phyloP scores from a whole-genome alignment of 2,888 invertebrate genomes.

The Seladonia tumulorum region DNA sequence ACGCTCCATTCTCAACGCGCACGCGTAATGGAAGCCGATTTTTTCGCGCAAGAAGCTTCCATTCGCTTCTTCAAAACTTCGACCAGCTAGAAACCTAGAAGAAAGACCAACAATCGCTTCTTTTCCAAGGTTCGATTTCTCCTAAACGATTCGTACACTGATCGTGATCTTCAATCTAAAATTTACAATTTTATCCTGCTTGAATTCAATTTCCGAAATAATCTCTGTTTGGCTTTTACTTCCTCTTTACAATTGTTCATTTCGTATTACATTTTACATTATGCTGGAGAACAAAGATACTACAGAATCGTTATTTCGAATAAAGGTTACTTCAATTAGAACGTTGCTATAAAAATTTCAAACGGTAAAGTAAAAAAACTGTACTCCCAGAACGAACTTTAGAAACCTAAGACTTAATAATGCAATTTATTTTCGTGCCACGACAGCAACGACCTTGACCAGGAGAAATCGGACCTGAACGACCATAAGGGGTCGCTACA shows the following conservation, averaged over 20 bases:
- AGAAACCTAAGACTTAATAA: too few relatives aligned
- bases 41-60: constrained; percentile 27
- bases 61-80: constrained; percentile 27
- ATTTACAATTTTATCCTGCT: neutral
- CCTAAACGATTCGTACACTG: neutral
- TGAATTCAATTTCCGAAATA: neutral
- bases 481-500: constrained; percentile 40
- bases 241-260: too few relatives aligned
- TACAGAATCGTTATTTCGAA: neutral
- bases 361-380: too few relatives aligned
- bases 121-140: constrained; percentile 31
- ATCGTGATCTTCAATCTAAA: neutral
- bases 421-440: neutral
- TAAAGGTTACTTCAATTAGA: neutral
- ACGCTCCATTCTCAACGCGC: constrained; percentile 19
- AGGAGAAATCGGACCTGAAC: constrained; percentile 35
- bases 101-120: constrained; percentile 21
- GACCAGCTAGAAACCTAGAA: constrained; percentile 18
- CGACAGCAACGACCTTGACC: neutral
- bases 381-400: too few relatives aligned
- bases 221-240: neutral
- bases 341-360: neutral
- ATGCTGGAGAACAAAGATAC: neutral
- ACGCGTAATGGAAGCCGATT: constrained; percentile 22
- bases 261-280: too few relatives aligned